A percentile compares a stretch with the other conserved stretches of the same genome.
These are phyloP conservation scores for Crioceris asparagi DNA, from an alignment of 2,888 invertebrate species.

Conservation along the genomic window DNA sequence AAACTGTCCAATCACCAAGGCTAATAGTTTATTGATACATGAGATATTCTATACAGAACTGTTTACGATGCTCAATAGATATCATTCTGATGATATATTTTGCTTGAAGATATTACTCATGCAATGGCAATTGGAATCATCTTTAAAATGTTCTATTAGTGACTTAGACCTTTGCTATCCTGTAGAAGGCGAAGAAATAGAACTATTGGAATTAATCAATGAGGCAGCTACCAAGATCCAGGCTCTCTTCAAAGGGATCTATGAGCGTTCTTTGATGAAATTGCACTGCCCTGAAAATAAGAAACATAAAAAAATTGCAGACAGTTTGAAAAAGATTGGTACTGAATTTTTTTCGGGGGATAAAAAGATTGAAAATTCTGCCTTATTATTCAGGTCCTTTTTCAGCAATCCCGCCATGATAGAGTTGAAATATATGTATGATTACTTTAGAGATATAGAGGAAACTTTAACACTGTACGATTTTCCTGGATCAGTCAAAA, in stretches of 20 bases:
- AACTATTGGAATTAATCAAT: constrained; percentile 21
- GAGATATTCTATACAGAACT: too few species aligned
- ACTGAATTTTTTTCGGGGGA: constrained; percentile 22
- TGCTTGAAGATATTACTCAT: constrained; percentile 11
- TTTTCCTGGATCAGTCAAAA: constrained; percentile 14
- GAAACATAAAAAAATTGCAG: constrained; percentile 21
- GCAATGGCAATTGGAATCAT: constrained; percentile 7
- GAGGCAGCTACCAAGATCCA: constrained; percentile 28
- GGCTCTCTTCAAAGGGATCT: constrained; percentile 27
- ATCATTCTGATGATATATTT: too few species aligned
- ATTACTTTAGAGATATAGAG: constrained; percentile 22
- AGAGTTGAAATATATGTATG: constrained; percentile 18
- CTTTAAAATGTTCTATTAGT: neutral
- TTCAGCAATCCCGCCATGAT: constrained; percentile 15
- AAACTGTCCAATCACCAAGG: constrained; percentile 13
- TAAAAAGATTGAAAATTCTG: constrained; percentile 6
- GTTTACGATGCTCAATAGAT: too few species aligned
- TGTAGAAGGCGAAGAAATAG: constrained; percentile 18
- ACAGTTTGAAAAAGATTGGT: constrained; percentile 25
- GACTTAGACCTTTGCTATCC: constrained; percentile 9
- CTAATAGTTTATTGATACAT: constrained; percentile 14
- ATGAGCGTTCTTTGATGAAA: constrained; percentile 21
- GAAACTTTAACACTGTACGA: constrained; percentile 17
- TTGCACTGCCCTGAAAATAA: constrained; percentile 21
- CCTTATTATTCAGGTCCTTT: constrained; percentile 18